These are phyloP conservation scores for Nemapogon koenigi DNA, from an alignment of 2,888 invertebrate genomes.

Conservation along the genomic window DNA sequence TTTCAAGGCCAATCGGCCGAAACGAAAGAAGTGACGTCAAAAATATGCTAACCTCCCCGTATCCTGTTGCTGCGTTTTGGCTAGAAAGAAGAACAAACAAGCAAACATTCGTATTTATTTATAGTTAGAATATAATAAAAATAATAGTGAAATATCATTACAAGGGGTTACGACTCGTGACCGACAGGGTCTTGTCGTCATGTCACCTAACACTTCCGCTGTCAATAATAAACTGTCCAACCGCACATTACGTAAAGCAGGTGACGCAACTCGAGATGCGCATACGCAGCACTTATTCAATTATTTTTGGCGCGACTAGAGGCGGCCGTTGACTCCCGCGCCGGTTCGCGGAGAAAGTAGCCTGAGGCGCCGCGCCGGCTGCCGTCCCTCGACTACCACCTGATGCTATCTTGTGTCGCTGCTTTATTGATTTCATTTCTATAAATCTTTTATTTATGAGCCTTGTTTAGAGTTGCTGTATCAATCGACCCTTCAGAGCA, in stretches of 20 bases:
- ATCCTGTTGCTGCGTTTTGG: no score
- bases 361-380: conserved; percentile 49
- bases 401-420: neutral
- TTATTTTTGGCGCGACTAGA: conserved; percentile 38
- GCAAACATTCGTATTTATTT: no score
- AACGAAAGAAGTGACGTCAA: no score
- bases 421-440: neutral
- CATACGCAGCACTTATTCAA: conserved; percentile 16
- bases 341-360: conserved; percentile 44
- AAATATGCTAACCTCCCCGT: no score
- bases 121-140: neutral
- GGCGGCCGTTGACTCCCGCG: conserved; percentile 32
- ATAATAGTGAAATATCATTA: neutral
- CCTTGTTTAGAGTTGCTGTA: no score
- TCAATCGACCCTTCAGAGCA: no score
- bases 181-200: no score
- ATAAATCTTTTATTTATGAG: no score
- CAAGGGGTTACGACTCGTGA: no score
- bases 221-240: neutral
- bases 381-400: neutral
- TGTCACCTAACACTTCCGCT: neutral
- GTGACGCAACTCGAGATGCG: conserved; percentile 8
- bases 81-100: no score
- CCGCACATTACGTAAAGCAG: no score
- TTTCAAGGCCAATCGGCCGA: no score